These are phyloP conservation scores for Bucorvus abyssinicus DNA, from an alignment of 2,797 vertebrate species.

Conservation along the genomic window DNA sequence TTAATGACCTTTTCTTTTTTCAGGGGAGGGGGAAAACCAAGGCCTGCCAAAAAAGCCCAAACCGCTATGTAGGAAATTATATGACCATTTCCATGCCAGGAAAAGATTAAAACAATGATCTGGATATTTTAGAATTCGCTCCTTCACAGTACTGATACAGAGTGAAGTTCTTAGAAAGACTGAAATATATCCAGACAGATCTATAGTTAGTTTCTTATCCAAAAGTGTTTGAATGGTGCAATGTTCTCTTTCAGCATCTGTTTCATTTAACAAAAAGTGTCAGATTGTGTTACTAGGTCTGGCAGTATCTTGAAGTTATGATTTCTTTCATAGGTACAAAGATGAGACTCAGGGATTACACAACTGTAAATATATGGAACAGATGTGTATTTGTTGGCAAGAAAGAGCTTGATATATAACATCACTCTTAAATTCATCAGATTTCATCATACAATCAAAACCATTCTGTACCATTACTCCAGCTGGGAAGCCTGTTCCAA, in stretches of 20 bases:
- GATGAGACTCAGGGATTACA: neutral
- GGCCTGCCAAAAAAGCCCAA: accelerated
- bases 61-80: neutral
- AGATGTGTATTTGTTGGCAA: neutral
- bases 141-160: neutral
- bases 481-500: neutral
- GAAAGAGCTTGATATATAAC: neutral
- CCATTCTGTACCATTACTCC: neutral
- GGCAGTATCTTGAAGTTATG: neutral
- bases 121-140: neutral
- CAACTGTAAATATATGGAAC: neutral
- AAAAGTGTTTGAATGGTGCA: neutral
- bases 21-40: neutral
- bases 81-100: neutral
- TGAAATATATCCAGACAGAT: neutral
- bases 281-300: neutral
- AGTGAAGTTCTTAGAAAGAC: neutral
- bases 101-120: neutral
- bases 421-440: neutral
- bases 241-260: neutral
- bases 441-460: neutral
- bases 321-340: neutral
- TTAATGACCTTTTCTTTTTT: neutral
- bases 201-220: neutral
- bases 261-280: neutral